phyloP scores from a whole-genome alignment of 35 echinoderm and acorn worm species.

The Anneissia japonica region DNA sequence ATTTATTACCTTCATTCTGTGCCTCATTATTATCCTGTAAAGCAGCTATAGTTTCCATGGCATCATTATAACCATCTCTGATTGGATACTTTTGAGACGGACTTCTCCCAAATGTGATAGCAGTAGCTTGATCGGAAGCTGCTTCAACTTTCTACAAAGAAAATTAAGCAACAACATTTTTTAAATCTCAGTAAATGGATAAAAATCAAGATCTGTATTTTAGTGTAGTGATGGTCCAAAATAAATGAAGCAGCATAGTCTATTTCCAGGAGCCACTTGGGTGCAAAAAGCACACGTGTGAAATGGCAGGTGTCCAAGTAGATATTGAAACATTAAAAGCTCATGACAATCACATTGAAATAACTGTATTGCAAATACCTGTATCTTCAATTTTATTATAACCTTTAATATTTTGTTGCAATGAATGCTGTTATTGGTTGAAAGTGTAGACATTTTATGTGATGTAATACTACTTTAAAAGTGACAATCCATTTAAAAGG shows the following conservation, averaged over 20 bases:
- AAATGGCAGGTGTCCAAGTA: not conserved
- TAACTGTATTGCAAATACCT: too few species aligned
- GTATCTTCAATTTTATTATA: too few species aligned
- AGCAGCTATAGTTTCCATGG: conserved; percentile 74
- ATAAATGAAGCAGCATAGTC: not conserved
- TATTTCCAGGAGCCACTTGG: not conserved
- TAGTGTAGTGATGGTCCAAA: not conserved
- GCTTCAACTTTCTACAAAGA: conserved; percentile 78
- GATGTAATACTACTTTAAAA: too few species aligned
- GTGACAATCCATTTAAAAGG: too few species aligned
- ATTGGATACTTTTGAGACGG: conserved; percentile 10
- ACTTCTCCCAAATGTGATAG: conserved; percentile 69
- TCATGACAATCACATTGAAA: too few species aligned
- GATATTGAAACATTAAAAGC: too few species aligned
- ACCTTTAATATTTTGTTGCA: too few species aligned
- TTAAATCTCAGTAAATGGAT: not conserved
- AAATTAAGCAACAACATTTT: not conserved
- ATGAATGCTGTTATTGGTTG: too few species aligned
- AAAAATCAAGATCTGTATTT: not conserved
- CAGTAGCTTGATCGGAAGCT: conserved; percentile 80
- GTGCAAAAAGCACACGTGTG: not conserved
- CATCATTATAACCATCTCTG: conserved; percentile 34
- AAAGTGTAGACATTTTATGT: too few species aligned
- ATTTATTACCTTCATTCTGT: conserved; percentile 77
- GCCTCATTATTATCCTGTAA: conserved; percentile 86